Conservation (phyloP, 2,888 invertebrate genomes). For the Ophion ellenae region DNA sequence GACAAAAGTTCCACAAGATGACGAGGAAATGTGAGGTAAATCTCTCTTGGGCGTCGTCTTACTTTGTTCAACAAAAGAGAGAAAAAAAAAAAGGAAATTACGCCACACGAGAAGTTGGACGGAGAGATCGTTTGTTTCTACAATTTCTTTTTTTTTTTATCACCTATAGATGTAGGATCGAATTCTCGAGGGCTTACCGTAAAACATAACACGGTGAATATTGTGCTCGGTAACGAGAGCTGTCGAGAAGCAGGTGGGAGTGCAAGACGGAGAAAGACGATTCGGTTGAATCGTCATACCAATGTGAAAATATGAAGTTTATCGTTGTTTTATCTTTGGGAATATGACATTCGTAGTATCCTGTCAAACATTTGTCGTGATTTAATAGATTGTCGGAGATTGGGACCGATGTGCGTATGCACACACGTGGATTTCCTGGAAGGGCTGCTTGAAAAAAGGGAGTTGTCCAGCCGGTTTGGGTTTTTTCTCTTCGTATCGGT, state of each 20-base stretch:
- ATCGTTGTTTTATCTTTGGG: slow-evolving; percentile 59
- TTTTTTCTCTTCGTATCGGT: slow-evolving; percentile 15
- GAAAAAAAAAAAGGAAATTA: slow-evolving; percentile 25
- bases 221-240: slow-evolving; percentile 14
- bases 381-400: slow-evolving; percentile 72
- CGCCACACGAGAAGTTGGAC: slow-evolving; percentile 42
- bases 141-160: slow-evolving; percentile 14
- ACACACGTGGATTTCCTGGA: slow-evolving; percentile 43
- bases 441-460: slow-evolving; percentile 34
- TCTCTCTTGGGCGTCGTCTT: slow-evolving; percentile 69
- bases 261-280: slow-evolving; percentile 12
- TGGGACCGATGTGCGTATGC: slow-evolving; percentile 18
- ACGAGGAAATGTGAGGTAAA: slow-evolving; percentile 71
- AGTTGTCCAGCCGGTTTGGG: slow-evolving; percentile 11
- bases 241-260: background rate
- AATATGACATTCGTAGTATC: slow-evolving; percentile 71
- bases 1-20: slow-evolving; percentile 69
- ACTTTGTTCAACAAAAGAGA: slow-evolving; percentile 50
- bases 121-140: slow-evolving; percentile 49
- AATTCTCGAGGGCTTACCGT: slow-evolving; percentile 43
- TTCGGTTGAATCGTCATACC: slow-evolving; percentile 46
- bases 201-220: slow-evolving; percentile 30
- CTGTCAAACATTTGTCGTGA: slow-evolving; percentile 80
- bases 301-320: slow-evolving; percentile 57
- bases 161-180: slow-evolving; percentile 37